Conservation (phyloP, 2,888 invertebrate genomes). For the Clanis bilineata region DNA sequence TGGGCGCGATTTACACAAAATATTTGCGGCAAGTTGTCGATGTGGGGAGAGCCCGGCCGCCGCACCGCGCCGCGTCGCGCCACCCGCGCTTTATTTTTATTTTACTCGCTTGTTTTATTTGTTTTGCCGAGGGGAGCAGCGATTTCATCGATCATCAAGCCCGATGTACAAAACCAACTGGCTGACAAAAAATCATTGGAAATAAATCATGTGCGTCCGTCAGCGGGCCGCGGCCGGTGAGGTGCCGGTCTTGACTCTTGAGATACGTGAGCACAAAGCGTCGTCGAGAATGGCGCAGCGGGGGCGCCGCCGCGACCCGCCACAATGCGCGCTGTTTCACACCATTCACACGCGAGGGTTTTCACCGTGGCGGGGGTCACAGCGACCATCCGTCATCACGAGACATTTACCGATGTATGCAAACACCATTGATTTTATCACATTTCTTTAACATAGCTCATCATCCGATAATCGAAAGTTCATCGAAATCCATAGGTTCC, state of each 20-base stretch:
- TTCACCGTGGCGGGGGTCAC: conserved; percentile 58
- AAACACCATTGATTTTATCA: conserved; percentile 32
- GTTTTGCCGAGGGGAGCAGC: conserved; percentile 41
- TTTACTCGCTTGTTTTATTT: conserved; percentile 33
- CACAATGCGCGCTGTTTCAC: conserved; percentile 61
- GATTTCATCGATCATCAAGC: conserved; percentile 47
- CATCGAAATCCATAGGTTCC: not conserved
- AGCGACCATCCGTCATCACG: conserved; percentile 55
- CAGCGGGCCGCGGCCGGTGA: conserved; percentile 44
- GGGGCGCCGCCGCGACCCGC: conserved; percentile 37
- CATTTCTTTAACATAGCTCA: not conserved
- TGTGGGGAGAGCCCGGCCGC: not conserved
- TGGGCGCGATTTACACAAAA: conserved; percentile 56
- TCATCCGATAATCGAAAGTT: not conserved
- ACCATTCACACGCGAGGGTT: conserved; percentile 62
- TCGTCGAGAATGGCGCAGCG: conserved; percentile 62
- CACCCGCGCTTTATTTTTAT: conserved; percentile 25
- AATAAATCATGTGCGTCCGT: conserved; percentile 63
- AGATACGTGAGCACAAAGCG: conserved; percentile 55
- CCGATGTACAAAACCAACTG: conserved; percentile 56
- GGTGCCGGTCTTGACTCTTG: conserved; percentile 37
- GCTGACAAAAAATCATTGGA: conserved; percentile 55
- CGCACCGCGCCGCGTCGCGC: conserved; percentile 29
- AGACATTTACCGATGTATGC: conserved; percentile 46
- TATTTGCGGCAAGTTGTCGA: conserved; percentile 44